Conservation (phyloP, 2,888 invertebrate species). For the Pyrgus malvae region DNA sequence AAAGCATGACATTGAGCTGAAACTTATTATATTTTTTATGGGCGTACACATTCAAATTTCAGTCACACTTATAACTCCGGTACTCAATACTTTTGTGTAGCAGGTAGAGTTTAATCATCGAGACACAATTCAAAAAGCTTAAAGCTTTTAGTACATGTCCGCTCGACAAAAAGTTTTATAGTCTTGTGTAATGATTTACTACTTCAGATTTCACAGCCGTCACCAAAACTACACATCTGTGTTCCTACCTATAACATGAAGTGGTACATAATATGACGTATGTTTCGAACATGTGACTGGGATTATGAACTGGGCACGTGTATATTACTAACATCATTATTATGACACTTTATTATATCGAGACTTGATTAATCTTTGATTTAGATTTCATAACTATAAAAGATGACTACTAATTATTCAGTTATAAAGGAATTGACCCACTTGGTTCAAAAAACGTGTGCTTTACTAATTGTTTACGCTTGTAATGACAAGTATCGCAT, state of each 20-base stretch:
- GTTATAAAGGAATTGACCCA: no score
- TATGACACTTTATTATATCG: slow-evolving; percentile 3
- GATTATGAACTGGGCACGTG: slow-evolving; percentile 34
- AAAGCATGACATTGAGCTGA: no score
- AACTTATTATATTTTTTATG: no score
- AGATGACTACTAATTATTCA: no score
- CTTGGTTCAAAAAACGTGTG: no score
- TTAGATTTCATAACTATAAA: background rate
- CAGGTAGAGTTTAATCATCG: slow-evolving; percentile 14
- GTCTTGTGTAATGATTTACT: slow-evolving; percentile 63
- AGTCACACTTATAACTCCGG: background rate
- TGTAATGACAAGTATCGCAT: no score
- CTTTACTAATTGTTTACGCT: no score
- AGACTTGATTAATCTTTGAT: background rate
- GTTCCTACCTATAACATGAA: slow-evolving; percentile 16
- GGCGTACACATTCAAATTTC: no score
- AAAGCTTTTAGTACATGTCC: slow-evolving; percentile 42
- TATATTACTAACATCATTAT: slow-evolving; percentile 22
- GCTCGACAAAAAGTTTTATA: slow-evolving; percentile 70
- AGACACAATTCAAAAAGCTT: slow-evolving; percentile 39
- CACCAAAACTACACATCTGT: slow-evolving; percentile 34
- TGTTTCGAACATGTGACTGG: slow-evolving; percentile 29
- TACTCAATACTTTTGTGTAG: no score
- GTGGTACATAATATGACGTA: slow-evolving; percentile 15
- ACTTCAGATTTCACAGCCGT: slow-evolving; percentile 61